phyloP scores from a whole-genome alignment of 2,888 invertebrate species.

The Meganola albula region DNA sequence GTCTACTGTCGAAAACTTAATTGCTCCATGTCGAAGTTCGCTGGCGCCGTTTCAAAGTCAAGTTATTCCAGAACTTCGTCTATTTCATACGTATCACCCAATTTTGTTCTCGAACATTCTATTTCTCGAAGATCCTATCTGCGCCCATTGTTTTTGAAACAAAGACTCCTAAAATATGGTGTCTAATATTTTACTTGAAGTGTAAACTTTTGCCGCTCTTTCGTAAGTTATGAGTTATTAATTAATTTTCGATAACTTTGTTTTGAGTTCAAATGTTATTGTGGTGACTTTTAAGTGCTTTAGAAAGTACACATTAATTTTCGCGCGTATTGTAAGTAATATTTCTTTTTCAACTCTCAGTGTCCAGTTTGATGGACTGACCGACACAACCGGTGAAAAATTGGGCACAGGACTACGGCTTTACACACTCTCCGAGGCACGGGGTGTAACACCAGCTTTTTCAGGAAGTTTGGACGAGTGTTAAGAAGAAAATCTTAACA shows the following conservation, averaged over 20 bases:
- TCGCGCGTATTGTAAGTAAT: no score
- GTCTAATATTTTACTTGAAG: slow-evolving; percentile 26
- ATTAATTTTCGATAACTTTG: slow-evolving; percentile 28
- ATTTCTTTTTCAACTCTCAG: no score
- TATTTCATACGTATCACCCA: slow-evolving; percentile 27
- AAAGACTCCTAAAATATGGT: slow-evolving; percentile 31
- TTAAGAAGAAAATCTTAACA: no score
- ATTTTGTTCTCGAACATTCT: slow-evolving; percentile 18
- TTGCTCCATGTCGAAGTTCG: slow-evolving; percentile 30
- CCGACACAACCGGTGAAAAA: no score
- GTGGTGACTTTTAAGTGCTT: no score
- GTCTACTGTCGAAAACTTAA: slow-evolving; percentile 18
- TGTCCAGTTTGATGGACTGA: no score
- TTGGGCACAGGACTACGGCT: no score
- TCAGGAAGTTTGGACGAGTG: no score
- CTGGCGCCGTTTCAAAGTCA: slow-evolving; percentile 24
- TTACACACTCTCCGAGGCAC: no score
- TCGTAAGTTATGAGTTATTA: slow-evolving; percentile 22
- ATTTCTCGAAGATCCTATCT: slow-evolving; percentile 24
- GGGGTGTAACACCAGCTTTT: no score
- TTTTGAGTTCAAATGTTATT: no score
- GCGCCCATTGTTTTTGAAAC: slow-evolving; percentile 24
- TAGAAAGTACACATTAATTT: no score
- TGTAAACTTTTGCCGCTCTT: slow-evolving; percentile 5
- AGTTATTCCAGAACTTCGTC: slow-evolving; percentile 26